These are phyloP conservation scores for Halichondria panicea DNA, from an alignment of 37 sponge, comb jelly and placozoan species.

Conservation along the genomic window DNA sequence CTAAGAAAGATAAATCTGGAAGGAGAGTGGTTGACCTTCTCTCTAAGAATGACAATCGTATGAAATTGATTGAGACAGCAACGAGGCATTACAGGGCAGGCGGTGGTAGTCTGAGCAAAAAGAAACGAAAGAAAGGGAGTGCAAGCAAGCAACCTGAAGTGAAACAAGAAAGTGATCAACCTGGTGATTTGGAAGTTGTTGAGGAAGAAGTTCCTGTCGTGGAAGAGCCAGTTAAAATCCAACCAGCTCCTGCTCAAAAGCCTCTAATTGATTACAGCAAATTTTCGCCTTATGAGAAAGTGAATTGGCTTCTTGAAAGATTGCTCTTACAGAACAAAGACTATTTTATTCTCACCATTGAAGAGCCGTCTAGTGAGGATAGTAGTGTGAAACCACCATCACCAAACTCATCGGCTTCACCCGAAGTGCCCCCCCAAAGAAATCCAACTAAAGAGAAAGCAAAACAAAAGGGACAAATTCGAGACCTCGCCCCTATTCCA, in stretches of 20 bases:
- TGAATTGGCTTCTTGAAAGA: too few species aligned
- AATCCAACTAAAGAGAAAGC: not conserved
- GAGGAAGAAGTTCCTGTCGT: not conserved
- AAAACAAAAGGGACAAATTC: not conserved
- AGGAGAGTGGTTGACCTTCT: constrained; percentile 46
- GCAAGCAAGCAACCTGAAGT: not conserved
- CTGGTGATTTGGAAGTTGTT: not conserved
- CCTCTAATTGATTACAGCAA: too few species aligned
- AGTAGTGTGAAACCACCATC: too few species aligned
- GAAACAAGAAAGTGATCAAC: not conserved
- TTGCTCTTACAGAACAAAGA: too few species aligned
- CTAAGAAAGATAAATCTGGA: constrained; percentile 20
- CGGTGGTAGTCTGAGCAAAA: not conserved
- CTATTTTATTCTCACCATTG: too few species aligned
- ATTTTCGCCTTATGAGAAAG: too few species aligned
- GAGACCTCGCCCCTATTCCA: too few species aligned
- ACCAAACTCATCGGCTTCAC: not conserved
- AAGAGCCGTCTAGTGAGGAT: too few species aligned
- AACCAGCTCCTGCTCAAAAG: not conserved
- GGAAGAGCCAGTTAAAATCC: not conserved
- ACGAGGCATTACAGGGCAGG: not conserved
- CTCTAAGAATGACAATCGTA: not conserved
- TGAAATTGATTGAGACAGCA: not conserved
- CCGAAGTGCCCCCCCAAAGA: not conserved
- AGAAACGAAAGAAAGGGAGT: constrained; percentile 10